Evolutionary conservation across 2,888 invertebrate genomes (phyloP).

Genomic region (Drosophila aldrichi): DNA sequence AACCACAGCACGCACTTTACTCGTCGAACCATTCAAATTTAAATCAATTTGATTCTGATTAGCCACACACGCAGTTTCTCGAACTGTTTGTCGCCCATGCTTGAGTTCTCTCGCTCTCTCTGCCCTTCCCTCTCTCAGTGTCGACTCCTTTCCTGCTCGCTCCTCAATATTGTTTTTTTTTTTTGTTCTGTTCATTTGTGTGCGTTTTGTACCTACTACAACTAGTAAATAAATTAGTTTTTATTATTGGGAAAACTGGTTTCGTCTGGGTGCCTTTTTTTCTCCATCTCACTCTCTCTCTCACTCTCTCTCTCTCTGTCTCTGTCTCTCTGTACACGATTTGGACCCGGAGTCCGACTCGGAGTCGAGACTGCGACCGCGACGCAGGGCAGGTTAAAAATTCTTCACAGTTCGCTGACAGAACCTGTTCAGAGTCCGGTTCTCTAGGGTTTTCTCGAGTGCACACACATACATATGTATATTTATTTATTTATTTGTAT

Average conservation of each 20-base stretch:
- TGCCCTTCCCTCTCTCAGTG: too few relatives aligned
- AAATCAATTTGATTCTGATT: slow-evolving; percentile 82
- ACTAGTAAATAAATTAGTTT: slow-evolving; percentile 81
- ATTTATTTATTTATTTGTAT: background rate
- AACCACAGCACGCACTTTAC: slow-evolving; percentile 55
- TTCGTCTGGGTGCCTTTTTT: slow-evolving; percentile 41
- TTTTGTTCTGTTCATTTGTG: slow-evolving; percentile 10
- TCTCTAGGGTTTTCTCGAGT: slow-evolving; percentile 52
- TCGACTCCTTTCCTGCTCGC: slow-evolving; percentile 4
- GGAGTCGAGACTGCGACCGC: slow-evolving; percentile 7
- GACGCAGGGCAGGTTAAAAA: slow-evolving; percentile 56
- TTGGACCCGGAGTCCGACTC: slow-evolving; percentile 21
- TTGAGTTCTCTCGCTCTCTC: slow-evolving; percentile 13
- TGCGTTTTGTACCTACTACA: slow-evolving; percentile 73
- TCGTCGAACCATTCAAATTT: slow-evolving; percentile 77
- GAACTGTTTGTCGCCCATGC: slow-evolving; percentile 49
- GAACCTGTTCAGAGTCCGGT: slow-evolving; percentile 72
- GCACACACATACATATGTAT: background rate
- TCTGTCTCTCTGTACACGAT: slow-evolving; percentile 21
- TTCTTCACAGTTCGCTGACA: slow-evolving; percentile 76
- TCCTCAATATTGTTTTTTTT: too few relatives aligned
- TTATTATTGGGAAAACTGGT: slow-evolving; percentile 79
- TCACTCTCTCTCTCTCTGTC: slow-evolving; percentile 13
- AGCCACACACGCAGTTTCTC: slow-evolving; percentile 79
- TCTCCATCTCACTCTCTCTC: background rate